Evolutionary conservation across 2,888 invertebrate genomes (phyloP).

Genomic region (Heliconius charithonia): DNA sequence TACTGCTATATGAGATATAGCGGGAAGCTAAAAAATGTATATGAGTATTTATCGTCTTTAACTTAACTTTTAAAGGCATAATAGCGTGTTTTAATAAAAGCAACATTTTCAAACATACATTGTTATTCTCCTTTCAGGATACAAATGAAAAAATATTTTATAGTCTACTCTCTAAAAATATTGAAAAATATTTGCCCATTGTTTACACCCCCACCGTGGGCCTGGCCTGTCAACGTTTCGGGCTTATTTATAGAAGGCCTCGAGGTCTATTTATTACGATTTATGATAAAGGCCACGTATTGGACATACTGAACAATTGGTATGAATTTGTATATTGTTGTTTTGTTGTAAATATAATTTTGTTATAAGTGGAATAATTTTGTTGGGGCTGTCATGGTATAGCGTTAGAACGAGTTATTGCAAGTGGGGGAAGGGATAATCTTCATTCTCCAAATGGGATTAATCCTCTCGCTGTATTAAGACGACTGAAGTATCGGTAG

Average conservation of each 20-base stretch:
- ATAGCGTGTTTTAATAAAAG: too few relatives aligned
- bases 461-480: neutral
- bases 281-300: constrained; percentile 96
- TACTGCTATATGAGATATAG: too few relatives aligned
- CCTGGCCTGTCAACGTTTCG: constrained; percentile 97
- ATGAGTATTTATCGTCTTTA: too few relatives aligned
- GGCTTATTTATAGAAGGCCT: constrained; percentile 96
- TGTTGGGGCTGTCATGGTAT: neutral
- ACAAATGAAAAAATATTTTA: constrained; percentile 98
- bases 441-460: too few relatives aligned
- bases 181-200: constrained; percentile 97
- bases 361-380: neutral
- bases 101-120: neutral
- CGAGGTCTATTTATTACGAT: constrained; percentile 98
- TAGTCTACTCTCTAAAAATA: constrained; percentile 94
- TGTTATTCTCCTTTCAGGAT: constrained; percentile 85
- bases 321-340: constrained; percentile 69
- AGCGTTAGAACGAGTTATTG: neutral
- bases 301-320: constrained; percentile 96
- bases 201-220: constrained; percentile 99
- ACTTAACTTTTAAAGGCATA: neutral
- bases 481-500: too few relatives aligned
- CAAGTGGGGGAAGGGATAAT: neutral
- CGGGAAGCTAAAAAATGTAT: too few relatives aligned
- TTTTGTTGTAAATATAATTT: neutral